These are phyloP conservation scores for Bombus pascuorum DNA, from an alignment of 1,140 invertebrate species.

Conservation along the genomic window DNA sequence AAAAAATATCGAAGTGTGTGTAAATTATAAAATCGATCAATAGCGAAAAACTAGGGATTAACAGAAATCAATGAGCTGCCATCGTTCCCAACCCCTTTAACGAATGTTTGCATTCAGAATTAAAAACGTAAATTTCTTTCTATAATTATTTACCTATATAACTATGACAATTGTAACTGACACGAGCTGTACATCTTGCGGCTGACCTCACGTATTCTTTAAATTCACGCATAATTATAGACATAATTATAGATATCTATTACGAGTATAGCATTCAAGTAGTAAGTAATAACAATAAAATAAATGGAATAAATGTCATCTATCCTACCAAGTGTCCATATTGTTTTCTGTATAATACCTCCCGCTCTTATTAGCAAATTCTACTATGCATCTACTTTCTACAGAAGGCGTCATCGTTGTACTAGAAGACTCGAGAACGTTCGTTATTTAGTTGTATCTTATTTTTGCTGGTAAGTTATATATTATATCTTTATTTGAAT, in stretches of 20 bases:
- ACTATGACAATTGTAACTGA: conserved; percentile 62
- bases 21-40: conserved; percentile 26
- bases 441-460: neutral
- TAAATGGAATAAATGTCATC: conserved; percentile 82
- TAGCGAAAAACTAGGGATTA: neutral
- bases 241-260: conserved; percentile 82
- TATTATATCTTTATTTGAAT: neutral
- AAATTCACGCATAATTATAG: conserved; percentile 82
- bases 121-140: conserved; percentile 28
- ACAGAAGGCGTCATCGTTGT: neutral
- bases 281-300: conserved; percentile 79
- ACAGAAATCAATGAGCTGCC: conserved; percentile 42
- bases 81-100: neutral
- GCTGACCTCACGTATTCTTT: conserved; percentile 77
- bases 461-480: conserved; percentile 26
- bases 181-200: conserved; percentile 69
- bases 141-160: conserved; percentile 37
- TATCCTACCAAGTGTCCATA: conserved; percentile 60
- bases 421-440: neutral
- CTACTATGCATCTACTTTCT: neutral
- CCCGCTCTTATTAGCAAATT: neutral
- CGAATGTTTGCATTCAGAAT: conserved; percentile 32
- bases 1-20: neutral
- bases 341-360: conserved; percentile 9
- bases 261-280: conserved; percentile 80